phyloP scores from a whole-genome alignment of 2,888 invertebrate genomes.

The Acleris cristana region DNA sequence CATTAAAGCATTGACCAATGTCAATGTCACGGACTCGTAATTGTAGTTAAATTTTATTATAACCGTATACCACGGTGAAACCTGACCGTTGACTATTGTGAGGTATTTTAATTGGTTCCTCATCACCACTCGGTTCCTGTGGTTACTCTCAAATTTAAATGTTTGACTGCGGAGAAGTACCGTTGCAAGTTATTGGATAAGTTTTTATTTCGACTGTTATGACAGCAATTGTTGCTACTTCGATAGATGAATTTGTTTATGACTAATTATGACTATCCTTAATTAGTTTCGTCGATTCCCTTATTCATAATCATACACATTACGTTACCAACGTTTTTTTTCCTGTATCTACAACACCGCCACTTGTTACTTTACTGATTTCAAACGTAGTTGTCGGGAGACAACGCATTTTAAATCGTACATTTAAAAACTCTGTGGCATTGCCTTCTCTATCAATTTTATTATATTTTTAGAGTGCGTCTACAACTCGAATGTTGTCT shows the following conservation, averaged over 20 bases:
- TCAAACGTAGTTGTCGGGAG: too few relatives aligned
- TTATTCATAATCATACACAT: neutral
- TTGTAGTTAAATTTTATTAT: slow-evolving; percentile 32
- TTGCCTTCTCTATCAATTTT: neutral
- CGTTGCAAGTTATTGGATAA: slow-evolving; percentile 10
- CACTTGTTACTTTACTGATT: neutral
- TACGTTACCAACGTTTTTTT: neutral
- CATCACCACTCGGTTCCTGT: slow-evolving; percentile 14
- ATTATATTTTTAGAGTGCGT: slow-evolving; percentile 9
- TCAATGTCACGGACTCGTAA: slow-evolving; percentile 56
- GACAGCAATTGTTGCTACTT: neutral
- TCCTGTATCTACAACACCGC: neutral
- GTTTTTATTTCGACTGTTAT: slow-evolving; percentile 10
- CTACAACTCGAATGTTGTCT: slow-evolving; percentile 40
- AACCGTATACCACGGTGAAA: slow-evolving; percentile 19
- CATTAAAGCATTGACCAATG: slow-evolving; percentile 62
- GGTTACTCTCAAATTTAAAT: slow-evolving; percentile 10
- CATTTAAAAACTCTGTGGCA: neutral
- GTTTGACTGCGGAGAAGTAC: slow-evolving; percentile 11
- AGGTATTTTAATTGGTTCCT: slow-evolving; percentile 33
- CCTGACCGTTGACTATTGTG: slow-evolving; percentile 27
- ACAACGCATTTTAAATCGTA: too few relatives aligned
- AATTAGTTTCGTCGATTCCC: neutral
- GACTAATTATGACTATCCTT: neutral
- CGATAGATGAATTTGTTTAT: neutral